Conservation (phyloP, 2,113 vertebrate genomes). For the Cyrtonyx montezumae region DNA sequence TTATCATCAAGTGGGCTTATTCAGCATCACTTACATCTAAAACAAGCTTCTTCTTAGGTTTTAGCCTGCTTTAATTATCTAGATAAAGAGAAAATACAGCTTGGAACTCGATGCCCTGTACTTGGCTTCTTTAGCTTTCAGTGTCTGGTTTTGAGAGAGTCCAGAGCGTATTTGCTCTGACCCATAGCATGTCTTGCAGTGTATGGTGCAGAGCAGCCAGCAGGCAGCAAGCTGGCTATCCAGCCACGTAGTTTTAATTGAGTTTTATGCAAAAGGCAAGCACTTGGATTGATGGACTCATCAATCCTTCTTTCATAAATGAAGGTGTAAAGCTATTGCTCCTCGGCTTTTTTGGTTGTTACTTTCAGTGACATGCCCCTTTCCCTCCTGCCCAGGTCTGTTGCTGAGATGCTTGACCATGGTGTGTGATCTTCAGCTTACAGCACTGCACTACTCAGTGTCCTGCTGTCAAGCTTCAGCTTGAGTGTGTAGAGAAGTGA, state of each 20-base stretch:
- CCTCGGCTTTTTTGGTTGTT: not conserved
- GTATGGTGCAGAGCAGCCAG: not conserved
- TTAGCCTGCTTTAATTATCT: not conserved
- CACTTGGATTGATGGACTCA: not conserved
- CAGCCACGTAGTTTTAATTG: not conserved
- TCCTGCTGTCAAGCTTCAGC: not conserved
- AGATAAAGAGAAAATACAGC: not conserved
- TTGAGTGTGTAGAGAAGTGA: not conserved
- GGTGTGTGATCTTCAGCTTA: not conserved
- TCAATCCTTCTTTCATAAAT: not conserved
- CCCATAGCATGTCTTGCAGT: not conserved
- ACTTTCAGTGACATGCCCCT: not conserved
- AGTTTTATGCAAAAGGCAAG: not conserved
- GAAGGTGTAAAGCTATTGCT: not conserved
- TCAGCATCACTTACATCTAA: not conserved
- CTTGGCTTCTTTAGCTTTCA: not conserved
- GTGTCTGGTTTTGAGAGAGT: not conserved
- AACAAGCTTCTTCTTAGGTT: not conserved
- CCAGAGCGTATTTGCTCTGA: not conserved
- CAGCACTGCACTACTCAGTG: too few species aligned
- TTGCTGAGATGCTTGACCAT: not conserved
- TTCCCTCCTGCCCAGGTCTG: not conserved
- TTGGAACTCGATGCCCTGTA: not conserved
- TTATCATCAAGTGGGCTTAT: constrained; percentile 23
- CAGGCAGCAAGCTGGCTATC: not conserved